Evolutionary conservation across 2,888 invertebrate genomes (phyloP), one percentile per base, ranked within the genome.

Genomic region (Tetramorium bicarinatum): DNA sequence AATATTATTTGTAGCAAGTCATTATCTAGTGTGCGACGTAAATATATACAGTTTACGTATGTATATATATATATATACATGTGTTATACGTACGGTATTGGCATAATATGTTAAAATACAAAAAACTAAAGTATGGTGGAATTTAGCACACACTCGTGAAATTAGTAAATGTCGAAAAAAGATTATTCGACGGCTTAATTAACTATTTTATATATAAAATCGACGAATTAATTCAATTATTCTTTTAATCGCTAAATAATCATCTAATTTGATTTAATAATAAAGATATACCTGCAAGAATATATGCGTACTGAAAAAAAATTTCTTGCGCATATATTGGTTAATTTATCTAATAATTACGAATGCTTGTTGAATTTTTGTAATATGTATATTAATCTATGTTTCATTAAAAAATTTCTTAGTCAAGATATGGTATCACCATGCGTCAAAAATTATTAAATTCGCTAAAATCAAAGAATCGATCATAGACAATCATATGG

Each of bases 41-140:
- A 59, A 72, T 72, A 80, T 72, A 80, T 72, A 72, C 79, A 71
- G n/a, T 47, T 71, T 59, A 47, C 25, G 61, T 59, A 77, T 77
- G 47, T 71, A 79, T 67, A 44, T 56, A 77, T 79, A 59, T 79
- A n/a, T n/a, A 77, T 79, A 71, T 79, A 71, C 71, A 79, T 71
- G 21, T 47, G 21, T 71, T 18, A 69, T 56, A 79, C 21, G n/a
- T 77, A 56, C 44, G 9, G 25, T 79, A 13, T 71, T 69, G 21
- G 44, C 47, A 47, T 66, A 66, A 76, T 41, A 8, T 77, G 56
- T 67, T 79, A 72, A 80, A 21, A 49, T 56, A 59, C 0, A 71
- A 47, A 2, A 38, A 79, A 71, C 21, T 79, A 72, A 49, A 59
- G 13, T 61, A 21, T 34, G 7, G 38, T 61, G 13, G 21, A 38